Evolutionary conservation across 1,140 invertebrate genomes (phyloP).

Genomic region (Cherax quadricarinatus): DNA sequence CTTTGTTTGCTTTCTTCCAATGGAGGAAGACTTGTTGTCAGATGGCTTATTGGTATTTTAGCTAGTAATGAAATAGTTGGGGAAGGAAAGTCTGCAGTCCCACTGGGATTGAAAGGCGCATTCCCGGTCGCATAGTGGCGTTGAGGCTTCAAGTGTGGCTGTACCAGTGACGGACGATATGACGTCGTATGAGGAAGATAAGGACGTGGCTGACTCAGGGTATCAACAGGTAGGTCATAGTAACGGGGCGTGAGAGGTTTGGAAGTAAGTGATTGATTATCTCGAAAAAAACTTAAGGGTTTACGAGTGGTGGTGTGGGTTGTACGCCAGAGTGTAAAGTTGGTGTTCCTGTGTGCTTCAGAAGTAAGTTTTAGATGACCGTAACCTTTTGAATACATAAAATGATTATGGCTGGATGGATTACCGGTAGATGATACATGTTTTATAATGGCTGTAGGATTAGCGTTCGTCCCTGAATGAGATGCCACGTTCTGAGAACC

Average conservation of each 20-base stretch:
- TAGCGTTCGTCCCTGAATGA: background rate
- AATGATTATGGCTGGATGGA: background rate
- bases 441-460: background rate
- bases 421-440: background rate
- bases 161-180: background rate
- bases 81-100: background rate
- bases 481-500: background rate
- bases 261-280: background rate
- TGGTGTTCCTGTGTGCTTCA: background rate
- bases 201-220: background rate
- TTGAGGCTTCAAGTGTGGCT: background rate
- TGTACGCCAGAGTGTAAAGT: no score
- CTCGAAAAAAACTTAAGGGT: no score
- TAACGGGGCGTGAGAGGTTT: background rate
- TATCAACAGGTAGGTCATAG: background rate
- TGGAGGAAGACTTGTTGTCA: background rate
- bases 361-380: background rate
- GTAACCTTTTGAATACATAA: background rate
- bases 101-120: constrained; percentile 3
- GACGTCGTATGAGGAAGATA: background rate
- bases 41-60: constrained; percentile 21
- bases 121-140: constrained; percentile 8
- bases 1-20: background rate
- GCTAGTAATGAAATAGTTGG: background rate
- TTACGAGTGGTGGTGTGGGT: no score